phyloP scores from a whole-genome alignment of 2,113 vertebrate genomes.

The Tachuris rubrigastra region DNA sequence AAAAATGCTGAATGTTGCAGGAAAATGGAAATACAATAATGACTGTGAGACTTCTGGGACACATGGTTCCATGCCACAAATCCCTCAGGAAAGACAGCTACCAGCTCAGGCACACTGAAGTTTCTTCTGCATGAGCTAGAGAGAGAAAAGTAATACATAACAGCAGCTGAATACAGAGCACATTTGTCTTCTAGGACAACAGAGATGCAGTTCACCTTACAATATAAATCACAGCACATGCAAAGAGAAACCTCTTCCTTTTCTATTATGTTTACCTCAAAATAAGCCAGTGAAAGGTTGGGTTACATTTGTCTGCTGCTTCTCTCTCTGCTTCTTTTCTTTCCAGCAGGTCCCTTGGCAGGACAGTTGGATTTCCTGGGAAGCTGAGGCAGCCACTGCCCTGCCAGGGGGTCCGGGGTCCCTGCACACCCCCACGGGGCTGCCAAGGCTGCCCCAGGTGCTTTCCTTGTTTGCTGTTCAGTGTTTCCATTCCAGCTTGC shows the following conservation, averaged over 20 bases:
- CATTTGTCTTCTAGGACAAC: background rate
- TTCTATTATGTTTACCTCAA: background rate
- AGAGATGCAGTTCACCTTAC: background rate
- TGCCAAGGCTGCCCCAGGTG: accelerated
- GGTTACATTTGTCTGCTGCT: background rate
- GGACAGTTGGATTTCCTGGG: background rate
- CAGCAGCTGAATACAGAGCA: background rate
- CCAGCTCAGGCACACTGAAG: background rate
- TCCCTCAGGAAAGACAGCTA: background rate
- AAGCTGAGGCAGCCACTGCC: accelerated
- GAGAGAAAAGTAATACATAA: background rate
- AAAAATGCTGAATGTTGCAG: background rate
- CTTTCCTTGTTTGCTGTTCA: background rate
- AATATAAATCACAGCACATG: background rate
- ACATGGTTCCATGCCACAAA: background rate
- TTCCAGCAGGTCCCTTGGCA: background rate
- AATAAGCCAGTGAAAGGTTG: background rate
- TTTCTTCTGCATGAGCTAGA: background rate
- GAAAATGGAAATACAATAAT: background rate
- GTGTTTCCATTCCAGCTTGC: background rate
- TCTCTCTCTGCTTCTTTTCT: background rate
- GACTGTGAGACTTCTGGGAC: background rate
- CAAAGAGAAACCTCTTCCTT: background rate
- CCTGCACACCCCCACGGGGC: accelerated
- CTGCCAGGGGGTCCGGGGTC: background rate